phyloP scores from a whole-genome alignment of 2,797 vertebrate species.

The Atherinosoma microstoma region DNA sequence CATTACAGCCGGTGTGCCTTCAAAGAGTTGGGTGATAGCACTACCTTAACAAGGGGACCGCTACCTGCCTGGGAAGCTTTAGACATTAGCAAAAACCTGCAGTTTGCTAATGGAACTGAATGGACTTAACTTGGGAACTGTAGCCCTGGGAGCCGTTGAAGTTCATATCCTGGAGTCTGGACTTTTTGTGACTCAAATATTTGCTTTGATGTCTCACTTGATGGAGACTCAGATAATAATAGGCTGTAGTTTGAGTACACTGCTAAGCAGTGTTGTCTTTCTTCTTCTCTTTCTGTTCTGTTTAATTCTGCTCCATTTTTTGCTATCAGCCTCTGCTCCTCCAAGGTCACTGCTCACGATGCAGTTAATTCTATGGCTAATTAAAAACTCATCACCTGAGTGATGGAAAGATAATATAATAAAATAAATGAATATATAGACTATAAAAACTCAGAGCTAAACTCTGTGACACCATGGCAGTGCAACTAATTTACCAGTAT shows the following conservation, averaged over 20 bases:
- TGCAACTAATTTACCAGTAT: conserved; percentile 58
- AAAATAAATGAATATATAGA: conserved; percentile 38
- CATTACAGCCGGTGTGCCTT: conserved; percentile 70
- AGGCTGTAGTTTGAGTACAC: conserved; percentile 39
- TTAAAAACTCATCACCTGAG: conserved; percentile 70
- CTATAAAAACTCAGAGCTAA: conserved; percentile 41
- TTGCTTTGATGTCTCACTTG: conserved; percentile 72
- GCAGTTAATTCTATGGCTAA: conserved; percentile 63
- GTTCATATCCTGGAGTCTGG: conserved; percentile 60
- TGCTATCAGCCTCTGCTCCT: conserved; percentile 54
- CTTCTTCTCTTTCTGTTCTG: conserved; percentile 34
- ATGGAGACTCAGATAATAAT: conserved; percentile 61
- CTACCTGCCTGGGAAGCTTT: conserved; percentile 68
- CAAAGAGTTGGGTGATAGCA: conserved; percentile 68
- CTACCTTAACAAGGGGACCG: conserved; percentile 63
- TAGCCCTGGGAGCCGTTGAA: conserved; percentile 56
- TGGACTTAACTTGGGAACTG: conserved; percentile 42
- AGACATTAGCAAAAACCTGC: conserved; percentile 61
- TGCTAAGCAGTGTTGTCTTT: conserved; percentile 67
- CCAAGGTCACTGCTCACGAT: conserved; percentile 65
- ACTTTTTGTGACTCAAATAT: conserved; percentile 48
- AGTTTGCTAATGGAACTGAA: conserved; percentile 68
- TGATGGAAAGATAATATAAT: conserved; percentile 65
- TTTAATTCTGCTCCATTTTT: conserved; percentile 48
- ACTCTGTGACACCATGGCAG: conserved; percentile 36